phyloP scores from a whole-genome alignment of 2,113 vertebrate genomes.

The Pica pica region DNA sequence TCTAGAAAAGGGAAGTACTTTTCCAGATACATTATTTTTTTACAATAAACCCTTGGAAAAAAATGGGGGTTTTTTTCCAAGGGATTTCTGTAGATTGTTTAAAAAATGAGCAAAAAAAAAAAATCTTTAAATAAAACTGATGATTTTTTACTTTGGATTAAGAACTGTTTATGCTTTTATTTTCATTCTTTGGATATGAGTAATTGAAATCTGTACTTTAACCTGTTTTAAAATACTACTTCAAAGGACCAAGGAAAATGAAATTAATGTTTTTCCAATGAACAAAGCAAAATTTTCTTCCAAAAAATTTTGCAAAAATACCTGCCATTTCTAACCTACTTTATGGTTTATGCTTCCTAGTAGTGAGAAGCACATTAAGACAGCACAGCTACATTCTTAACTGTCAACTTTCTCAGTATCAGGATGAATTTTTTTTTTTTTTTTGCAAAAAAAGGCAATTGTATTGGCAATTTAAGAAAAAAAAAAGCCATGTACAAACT shows the following conservation, averaged over 20 bases:
- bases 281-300: neutral
- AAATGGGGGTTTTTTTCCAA: neutral
- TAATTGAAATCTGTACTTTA: neutral
- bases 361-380: neutral
- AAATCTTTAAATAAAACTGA: neutral
- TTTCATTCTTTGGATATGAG: neutral
- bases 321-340: neutral
- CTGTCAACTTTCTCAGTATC: neutral
- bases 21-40: neutral
- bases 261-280: neutral
- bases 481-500: neutral
- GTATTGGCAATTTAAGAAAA: neutral
- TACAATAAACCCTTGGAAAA: neutral
- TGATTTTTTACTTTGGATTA: neutral
- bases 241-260: neutral
- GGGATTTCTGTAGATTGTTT: neutral
- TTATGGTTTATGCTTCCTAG: neutral
- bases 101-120: neutral
- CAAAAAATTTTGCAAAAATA: neutral
- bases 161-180: neutral
- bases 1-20: neutral
- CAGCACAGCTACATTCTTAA: neutral
- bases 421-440: neutral
- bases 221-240: neutral
- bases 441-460: neutral